Conservation (phyloP, 2,113 vertebrate genomes). For the Bufo gargarizans region DNA sequence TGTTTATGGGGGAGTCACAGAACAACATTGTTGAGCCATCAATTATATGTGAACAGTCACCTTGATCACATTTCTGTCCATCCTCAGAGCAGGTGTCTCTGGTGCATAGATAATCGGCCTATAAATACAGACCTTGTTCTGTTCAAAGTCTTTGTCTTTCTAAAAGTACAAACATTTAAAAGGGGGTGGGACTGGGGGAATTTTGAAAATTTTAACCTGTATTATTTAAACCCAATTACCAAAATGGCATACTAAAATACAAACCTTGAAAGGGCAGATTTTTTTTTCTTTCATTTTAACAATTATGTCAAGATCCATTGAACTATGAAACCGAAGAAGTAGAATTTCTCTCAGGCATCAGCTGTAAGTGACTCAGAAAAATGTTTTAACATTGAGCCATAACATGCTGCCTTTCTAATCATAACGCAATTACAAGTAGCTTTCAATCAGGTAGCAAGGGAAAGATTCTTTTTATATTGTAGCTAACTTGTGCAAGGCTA, state of each 20-base stretch:
- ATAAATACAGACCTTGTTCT: neutral
- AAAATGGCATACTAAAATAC: conserved; percentile 4
- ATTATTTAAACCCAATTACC: conserved; percentile 2
- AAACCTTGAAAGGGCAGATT: neutral
- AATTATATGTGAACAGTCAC: neutral
- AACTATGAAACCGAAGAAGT: conserved; percentile 24
- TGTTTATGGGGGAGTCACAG: neutral
- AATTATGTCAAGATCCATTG: conserved; percentile 16
- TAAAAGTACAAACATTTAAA: neutral
- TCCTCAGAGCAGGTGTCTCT: neutral
- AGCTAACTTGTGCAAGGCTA: conserved; percentile 55
- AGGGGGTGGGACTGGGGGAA: neutral
- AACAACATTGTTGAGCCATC: neutral
- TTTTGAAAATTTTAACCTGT: neutral
- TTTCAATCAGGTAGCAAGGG: conserved; percentile 52
- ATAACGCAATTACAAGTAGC: conserved; percentile 52
- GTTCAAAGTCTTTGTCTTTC: neutral
- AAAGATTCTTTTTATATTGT: conserved; percentile 50
- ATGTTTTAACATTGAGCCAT: conserved; percentile 42
- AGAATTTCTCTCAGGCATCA: conserved; percentile 23
- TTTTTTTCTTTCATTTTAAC: conserved; percentile 18
- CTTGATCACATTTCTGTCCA: neutral
- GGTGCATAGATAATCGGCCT: neutral
- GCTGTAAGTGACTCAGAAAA: conserved; percentile 25
- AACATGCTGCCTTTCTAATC: conserved; percentile 36